phyloP scores from a whole-genome alignment of 2,888 invertebrate genomes.

The Teleogryllus oceanicus region DNA sequence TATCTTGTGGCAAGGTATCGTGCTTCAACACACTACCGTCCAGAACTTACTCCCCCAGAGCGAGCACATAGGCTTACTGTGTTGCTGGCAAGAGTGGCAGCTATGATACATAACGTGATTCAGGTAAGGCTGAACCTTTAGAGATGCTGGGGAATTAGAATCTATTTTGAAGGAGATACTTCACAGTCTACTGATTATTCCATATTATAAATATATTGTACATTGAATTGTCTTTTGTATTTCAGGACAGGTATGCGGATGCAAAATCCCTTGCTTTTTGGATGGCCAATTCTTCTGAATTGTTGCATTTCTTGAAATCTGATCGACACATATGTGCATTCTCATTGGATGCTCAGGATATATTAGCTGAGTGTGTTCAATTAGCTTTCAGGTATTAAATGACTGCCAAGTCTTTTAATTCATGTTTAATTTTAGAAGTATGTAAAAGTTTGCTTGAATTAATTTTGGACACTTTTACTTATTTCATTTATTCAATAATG shows the following conservation, averaged over 20 bases:
- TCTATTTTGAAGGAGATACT: too few relatives aligned
- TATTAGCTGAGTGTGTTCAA: constrained; percentile 90
- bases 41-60: constrained; percentile 87
- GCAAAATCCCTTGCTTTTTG: constrained; percentile 87
- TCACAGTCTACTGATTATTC: too few relatives aligned
- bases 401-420: constrained; percentile 32
- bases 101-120: constrained; percentile 77
- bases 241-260: constrained; percentile 77
- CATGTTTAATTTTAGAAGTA: too few relatives aligned
- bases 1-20: constrained; percentile 93
- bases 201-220: background rate
- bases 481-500: background rate
- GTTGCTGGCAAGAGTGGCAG: constrained; percentile 85
- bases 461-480: too few relatives aligned
- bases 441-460: too few relatives aligned
- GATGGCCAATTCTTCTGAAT: constrained; percentile 96
- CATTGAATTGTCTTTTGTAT: background rate
- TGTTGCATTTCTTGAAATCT: constrained; percentile 91
- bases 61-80: constrained; percentile 86
- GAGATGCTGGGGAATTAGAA: constrained; percentile 28
- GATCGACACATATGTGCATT: constrained; percentile 92
- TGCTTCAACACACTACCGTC: constrained; percentile 90
- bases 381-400: constrained; percentile 70
- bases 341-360: constrained; percentile 87
- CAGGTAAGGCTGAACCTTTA: constrained; percentile 55